Conservation (phyloP, 2,113 vertebrate species). For the Esox niger region DNA sequence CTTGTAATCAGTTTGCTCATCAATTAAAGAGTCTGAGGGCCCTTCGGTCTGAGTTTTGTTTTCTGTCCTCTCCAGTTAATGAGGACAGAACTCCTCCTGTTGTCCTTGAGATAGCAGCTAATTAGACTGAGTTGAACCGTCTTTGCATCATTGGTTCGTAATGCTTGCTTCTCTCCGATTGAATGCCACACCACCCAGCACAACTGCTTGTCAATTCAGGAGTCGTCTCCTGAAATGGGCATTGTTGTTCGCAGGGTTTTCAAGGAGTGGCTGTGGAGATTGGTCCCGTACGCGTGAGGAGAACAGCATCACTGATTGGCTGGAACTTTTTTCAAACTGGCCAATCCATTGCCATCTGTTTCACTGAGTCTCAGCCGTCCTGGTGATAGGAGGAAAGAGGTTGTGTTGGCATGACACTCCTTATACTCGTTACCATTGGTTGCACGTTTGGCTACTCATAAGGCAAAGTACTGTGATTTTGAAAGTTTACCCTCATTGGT, state of each 20-base stretch:
- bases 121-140: constrained; percentile 40
- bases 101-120: constrained; percentile 54
- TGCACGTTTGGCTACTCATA: not conserved
- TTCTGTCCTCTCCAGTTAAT: constrained; percentile 58
- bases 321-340: not conserved
- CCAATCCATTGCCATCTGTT: not conserved
- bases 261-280: not conserved
- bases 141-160: constrained; percentile 30
- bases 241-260: not conserved
- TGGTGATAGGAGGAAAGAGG: not conserved
- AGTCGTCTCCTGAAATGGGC: not conserved
- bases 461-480: not conserved
- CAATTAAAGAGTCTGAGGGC: constrained; percentile 45
- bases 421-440: constrained; percentile 36
- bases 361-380: not conserved
- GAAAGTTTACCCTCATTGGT: not conserved
- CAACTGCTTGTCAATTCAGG: not conserved
- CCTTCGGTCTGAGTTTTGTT: constrained; percentile 48
- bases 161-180: constrained; percentile 22
- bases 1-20: constrained; percentile 56
- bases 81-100: constrained; percentile 39
- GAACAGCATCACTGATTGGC: not conserved
- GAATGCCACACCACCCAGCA: constrained; percentile 2
- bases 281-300: not conserved
- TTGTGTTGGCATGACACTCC: not conserved